phyloP scores from a whole-genome alignment of 2,113 vertebrate species.

The Cryptoleucopteryx plumbea region DNA sequence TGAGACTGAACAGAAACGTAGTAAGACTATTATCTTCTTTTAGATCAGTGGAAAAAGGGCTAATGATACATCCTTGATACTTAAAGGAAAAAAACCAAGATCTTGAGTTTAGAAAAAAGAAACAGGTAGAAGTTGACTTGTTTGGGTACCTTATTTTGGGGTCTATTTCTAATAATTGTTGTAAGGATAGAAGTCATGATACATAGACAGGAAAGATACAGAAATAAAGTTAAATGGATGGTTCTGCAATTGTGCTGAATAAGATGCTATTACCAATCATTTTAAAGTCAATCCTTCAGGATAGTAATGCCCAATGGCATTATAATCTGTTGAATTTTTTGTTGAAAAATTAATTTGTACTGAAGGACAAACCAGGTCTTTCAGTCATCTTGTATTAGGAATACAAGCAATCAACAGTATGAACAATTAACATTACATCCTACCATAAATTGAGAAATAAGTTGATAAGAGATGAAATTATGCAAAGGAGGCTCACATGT shows the following conservation, averaged over 20 bases:
- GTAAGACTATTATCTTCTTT: background rate
- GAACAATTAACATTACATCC: background rate
- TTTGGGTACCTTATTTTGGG: background rate
- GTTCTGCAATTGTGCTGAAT: background rate
- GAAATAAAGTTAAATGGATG: background rate
- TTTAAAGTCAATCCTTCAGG: background rate
- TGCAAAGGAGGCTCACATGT: background rate
- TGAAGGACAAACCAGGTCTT: background rate
- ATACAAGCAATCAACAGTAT: background rate
- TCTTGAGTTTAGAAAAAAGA: background rate
- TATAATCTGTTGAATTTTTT: background rate
- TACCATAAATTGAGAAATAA: background rate
- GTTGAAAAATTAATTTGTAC: background rate
- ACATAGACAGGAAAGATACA: background rate
- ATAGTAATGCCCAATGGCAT: background rate
- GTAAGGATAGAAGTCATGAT: background rate
- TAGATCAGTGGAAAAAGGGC: background rate
- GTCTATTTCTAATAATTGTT: background rate
- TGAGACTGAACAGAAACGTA: background rate
- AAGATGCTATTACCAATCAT: background rate
- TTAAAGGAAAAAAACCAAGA: background rate
- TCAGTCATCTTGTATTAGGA: background rate
- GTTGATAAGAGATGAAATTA: background rate
- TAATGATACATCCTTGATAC: background rate
- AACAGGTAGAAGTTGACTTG: background rate